Evolutionary conservation across 1,140 invertebrate species (phyloP).

Genomic region (Oncopodura yosiiana): DNA sequence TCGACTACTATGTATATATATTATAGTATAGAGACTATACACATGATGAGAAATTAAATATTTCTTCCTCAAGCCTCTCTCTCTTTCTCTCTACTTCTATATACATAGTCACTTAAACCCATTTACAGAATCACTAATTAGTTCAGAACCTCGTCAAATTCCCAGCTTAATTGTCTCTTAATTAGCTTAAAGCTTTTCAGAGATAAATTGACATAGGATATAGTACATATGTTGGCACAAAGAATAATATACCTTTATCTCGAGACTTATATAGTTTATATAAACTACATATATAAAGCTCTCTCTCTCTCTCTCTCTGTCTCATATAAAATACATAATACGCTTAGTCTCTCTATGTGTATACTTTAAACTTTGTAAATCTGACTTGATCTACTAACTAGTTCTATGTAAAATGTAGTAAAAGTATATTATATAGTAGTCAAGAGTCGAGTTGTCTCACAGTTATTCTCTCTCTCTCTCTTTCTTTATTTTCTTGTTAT

Average conservation of each 20-base stretch:
- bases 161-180: slow-evolving; percentile 36
- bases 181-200: slow-evolving; percentile 35
- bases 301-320: background rate
- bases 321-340: no score
- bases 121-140: slow-evolving; percentile 36
- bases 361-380: no score
- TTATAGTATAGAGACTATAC: slow-evolving; percentile 2
- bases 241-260: no score
- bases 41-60: background rate
- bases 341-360: no score
- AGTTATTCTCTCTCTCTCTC: slow-evolving; percentile 9
- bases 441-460: no score
- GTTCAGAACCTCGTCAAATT: slow-evolving; percentile 35
- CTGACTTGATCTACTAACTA: no score
- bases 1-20: slow-evolving; percentile 20
- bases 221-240: no score
- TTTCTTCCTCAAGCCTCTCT: slow-evolving; percentile 12
- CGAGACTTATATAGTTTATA: no score
- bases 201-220: slow-evolving; percentile 34
- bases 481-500: background rate
- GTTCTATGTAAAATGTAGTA: no score
- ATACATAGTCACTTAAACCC: no score
- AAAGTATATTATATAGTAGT: no score
- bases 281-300: background rate
- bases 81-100: no score